A percentile compares a stretch with the other conserved stretches of the same genome.
phyloP scores from a whole-genome alignment of 2,888 invertebrate species.

The Hofmannophila pseudospretella region DNA sequence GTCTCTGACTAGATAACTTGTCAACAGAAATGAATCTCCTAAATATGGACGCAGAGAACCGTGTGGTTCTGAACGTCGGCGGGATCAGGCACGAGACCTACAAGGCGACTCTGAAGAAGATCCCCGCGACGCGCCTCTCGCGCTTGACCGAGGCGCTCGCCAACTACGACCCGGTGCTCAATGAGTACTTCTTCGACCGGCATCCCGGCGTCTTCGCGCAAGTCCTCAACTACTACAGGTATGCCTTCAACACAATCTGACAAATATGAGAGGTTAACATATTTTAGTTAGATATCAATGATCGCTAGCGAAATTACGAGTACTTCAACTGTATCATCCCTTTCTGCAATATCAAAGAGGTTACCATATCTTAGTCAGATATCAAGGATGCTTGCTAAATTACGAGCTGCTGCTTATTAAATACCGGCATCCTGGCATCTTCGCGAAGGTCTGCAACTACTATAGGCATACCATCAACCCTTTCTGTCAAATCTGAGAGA shows the following conservation, averaged over 20 bases:
- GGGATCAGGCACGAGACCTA: slow-evolving; percentile 98
- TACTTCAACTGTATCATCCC: too few species aligned
- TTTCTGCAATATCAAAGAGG: too few species aligned
- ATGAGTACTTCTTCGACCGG: slow-evolving; percentile 99
- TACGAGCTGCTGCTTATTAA: slow-evolving; percentile 87
- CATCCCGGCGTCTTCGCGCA: slow-evolving; percentile 98
- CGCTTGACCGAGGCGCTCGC: slow-evolving; percentile 97
- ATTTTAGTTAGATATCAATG: too few species aligned
- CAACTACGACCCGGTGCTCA: slow-evolving; percentile 99
- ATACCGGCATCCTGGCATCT: slow-evolving; percentile 99
- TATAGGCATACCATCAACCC: slow-evolving; percentile 82
- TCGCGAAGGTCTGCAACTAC: slow-evolving; percentile 98
- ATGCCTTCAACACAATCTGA: slow-evolving; percentile 14
- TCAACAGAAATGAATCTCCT: slow-evolving; percentile 87
- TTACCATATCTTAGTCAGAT: too few species aligned
- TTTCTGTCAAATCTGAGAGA: not conserved
- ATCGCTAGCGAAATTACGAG: too few species aligned
- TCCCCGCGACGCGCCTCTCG: slow-evolving; percentile 96
- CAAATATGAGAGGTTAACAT: too few species aligned
- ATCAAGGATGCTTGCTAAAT: too few species aligned
- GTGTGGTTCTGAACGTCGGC: slow-evolving; percentile 98
- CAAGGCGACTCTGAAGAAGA: slow-evolving; percentile 97
- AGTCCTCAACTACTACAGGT: slow-evolving; percentile 97
- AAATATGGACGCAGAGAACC: slow-evolving; percentile 98
- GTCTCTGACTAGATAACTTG: too few species aligned